Evolutionary conservation across 1,140 invertebrate species (phyloP).

Genomic region (Eumeta japonica): DNA sequence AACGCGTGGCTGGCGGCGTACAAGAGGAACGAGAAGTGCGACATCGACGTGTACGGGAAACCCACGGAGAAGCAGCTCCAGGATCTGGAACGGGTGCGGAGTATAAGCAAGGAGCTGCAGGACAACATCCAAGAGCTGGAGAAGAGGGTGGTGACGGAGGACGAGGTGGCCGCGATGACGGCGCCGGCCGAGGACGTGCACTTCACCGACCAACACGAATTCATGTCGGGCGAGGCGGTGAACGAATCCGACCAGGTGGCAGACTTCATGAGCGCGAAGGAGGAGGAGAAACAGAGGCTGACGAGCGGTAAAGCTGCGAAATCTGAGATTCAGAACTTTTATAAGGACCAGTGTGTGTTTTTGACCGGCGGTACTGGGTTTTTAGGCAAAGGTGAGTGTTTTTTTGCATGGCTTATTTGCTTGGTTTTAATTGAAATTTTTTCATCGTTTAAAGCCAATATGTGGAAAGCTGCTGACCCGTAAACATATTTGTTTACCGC

Average conservation of each 20-base stretch:
- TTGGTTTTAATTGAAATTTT: too few relatives aligned
- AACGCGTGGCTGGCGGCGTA: slow-evolving; percentile 28
- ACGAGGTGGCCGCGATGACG: slow-evolving; percentile 39
- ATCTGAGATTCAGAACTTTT: slow-evolving; percentile 61
- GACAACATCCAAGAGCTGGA: slow-evolving; percentile 42
- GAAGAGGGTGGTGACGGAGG: slow-evolving; percentile 25
- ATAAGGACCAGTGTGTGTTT: slow-evolving; percentile 64
- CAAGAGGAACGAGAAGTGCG: slow-evolving; percentile 18
- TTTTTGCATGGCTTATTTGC: slow-evolving; percentile 19
- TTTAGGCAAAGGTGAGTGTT: slow-evolving; percentile 68
- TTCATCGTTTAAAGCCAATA: neutral
- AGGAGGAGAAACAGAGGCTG: slow-evolving; percentile 32
- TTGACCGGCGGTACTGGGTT: slow-evolving; percentile 75
- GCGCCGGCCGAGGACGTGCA: slow-evolving; percentile 38
- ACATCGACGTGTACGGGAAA: slow-evolving; percentile 38
- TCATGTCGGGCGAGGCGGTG: slow-evolving; percentile 36
- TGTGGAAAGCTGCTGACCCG: too few relatives aligned
- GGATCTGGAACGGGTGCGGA: slow-evolving; percentile 38
- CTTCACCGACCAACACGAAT: slow-evolving; percentile 48
- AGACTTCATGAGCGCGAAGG: slow-evolving; percentile 31
- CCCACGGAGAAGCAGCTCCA: slow-evolving; percentile 28
- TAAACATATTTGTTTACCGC: too few relatives aligned
- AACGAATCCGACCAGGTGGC: slow-evolving; percentile 41
- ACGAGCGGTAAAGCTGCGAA: slow-evolving; percentile 41
- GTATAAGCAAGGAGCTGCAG: slow-evolving; percentile 38